A percentile compares a stretch with the other conserved stretches of the same genome.
Evolutionary conservation across 2,113 vertebrate species (phyloP).

Genomic region (Tupaia tana): DNA sequence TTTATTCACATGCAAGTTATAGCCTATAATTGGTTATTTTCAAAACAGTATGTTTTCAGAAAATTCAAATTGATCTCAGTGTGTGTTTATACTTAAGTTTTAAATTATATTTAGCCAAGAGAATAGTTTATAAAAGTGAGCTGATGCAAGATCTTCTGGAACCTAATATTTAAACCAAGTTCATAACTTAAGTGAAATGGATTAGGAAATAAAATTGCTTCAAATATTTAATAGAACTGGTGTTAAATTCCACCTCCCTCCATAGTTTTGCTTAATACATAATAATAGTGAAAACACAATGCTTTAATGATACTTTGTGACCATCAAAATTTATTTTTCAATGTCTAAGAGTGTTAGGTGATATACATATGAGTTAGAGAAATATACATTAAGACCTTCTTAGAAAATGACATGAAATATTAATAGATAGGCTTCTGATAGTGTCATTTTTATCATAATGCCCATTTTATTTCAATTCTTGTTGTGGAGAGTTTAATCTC

Average conservation of each 20-base stretch:
- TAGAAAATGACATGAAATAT: neutral
- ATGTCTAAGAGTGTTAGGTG: neutral
- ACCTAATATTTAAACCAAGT: neutral
- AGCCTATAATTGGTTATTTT: constrained; percentile 58
- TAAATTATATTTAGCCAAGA: constrained; percentile 14
- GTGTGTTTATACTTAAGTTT: constrained; percentile 28
- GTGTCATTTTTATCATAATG: neutral
- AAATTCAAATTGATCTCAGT: neutral
- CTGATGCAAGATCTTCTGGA: neutral
- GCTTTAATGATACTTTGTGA: neutral
- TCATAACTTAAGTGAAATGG: neutral
- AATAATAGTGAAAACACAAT: neutral
- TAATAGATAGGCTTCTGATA: neutral
- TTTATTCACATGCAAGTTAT: neutral
- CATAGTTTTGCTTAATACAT: neutral
- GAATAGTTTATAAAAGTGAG: neutral
- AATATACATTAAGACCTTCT: neutral
- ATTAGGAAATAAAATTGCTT: neutral
- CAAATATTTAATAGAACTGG: neutral
- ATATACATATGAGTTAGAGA: neutral
- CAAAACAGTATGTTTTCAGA: constrained; percentile 23
- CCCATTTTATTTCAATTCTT: neutral
- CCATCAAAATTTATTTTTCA: neutral
- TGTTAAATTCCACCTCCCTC: neutral
- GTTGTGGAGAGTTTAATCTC: neutral